Conservation (phyloP, 2,888 invertebrate genomes). For the Cerceris ruficornis region DNA sequence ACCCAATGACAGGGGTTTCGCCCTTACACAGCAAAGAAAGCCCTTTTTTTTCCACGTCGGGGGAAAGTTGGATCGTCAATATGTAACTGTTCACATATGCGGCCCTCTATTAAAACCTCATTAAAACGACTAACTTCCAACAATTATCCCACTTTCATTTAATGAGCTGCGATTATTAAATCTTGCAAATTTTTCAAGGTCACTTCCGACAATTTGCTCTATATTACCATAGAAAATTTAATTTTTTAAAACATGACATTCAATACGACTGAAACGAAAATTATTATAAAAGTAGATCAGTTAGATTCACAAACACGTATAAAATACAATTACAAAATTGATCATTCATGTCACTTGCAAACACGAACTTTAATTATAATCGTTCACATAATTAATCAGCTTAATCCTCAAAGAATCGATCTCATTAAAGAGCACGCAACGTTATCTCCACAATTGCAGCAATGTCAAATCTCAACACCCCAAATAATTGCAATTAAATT, state of each 20-base stretch:
- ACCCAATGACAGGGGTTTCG: constrained; percentile 53
- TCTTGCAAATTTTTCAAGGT: neutral
- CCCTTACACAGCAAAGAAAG: constrained; percentile 44
- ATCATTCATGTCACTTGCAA: too few species aligned
- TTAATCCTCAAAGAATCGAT: too few species aligned
- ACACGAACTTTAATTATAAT: too few species aligned
- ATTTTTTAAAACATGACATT: neutral
- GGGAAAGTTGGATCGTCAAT: constrained; percentile 48
- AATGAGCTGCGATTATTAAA: neutral
- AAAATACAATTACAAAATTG: too few species aligned
- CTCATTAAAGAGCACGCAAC: too few species aligned
- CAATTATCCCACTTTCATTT: neutral
- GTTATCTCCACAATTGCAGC: too few species aligned
- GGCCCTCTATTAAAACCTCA: constrained; percentile 1
- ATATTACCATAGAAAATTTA: neutral
- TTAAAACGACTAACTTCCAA: constrained; percentile 1
- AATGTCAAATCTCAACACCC: too few species aligned
- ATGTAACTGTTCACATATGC: neutral
- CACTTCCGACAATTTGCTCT: neutral
- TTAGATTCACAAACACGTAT: too few species aligned
- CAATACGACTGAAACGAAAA: too few species aligned
- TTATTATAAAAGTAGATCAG: too few species aligned
- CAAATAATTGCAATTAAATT: too few species aligned
- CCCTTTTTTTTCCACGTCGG: constrained; percentile 36
- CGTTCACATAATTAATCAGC: too few species aligned